These are phyloP conservation scores for Lichenostomus cassidix DNA, from an alignment of 2,113 vertebrate genomes.

Conservation along the genomic window DNA sequence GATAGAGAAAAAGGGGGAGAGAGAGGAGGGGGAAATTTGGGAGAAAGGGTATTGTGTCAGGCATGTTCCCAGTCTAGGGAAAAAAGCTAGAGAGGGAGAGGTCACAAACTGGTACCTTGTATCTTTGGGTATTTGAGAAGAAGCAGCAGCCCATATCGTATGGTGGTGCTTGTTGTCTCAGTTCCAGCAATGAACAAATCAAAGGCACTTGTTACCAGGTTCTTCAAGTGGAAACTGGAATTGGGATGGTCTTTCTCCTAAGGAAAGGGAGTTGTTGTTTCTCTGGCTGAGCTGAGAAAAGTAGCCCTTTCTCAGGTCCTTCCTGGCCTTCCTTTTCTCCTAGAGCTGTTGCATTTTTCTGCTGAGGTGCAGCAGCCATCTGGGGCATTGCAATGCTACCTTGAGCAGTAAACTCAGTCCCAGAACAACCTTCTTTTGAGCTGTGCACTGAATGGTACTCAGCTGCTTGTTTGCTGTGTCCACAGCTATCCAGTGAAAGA, in stretches of 20 bases:
- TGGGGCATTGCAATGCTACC: neutral
- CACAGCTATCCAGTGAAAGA: neutral
- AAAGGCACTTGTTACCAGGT: neutral
- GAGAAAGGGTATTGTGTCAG: neutral
- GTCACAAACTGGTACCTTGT: slow-evolving; percentile 23
- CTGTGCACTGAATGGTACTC: neutral
- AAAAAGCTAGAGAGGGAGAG: neutral
- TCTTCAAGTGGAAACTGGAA: slow-evolving; percentile 28
- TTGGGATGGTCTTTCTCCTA: slow-evolving; percentile 20
- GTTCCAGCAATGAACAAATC: slow-evolving; percentile 13
- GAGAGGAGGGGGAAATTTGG: neutral
- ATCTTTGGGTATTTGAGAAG: slow-evolving; percentile 33
- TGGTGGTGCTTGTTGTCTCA: neutral
- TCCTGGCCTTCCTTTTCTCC: neutral
- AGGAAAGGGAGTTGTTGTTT: neutral
- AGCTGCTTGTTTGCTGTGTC: neutral
- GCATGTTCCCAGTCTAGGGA: rapidly evolving
- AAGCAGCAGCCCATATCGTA: slow-evolving; percentile 26
- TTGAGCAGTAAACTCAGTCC: neutral
- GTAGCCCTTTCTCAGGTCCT: neutral
- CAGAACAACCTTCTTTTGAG: neutral
- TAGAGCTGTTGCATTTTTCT: neutral
- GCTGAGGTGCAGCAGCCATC: neutral
- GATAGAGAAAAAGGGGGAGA: too few relatives aligned
- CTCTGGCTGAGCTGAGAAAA: neutral